Percentiles rank a stretch among this genome's conserved stretches.
phyloP scores from a whole-genome alignment of 2,888 invertebrate species.

The Clostera curtula region DNA sequence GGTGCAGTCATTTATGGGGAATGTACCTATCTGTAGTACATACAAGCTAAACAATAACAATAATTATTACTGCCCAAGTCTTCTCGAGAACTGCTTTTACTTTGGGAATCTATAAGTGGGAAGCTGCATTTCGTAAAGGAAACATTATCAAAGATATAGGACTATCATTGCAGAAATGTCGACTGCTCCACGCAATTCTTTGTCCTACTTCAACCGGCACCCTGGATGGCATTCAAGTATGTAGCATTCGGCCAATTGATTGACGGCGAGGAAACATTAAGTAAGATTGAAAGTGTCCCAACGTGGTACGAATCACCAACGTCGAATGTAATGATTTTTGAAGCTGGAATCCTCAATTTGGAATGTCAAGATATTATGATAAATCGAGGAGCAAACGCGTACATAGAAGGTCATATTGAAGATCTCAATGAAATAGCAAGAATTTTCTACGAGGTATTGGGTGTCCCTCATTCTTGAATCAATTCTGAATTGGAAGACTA shows the following conservation, averaged over 20 bases:
- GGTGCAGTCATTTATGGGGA: too few relatives aligned
- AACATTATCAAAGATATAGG: too few relatives aligned
- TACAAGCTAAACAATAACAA: too few relatives aligned
- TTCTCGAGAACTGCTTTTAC: too few relatives aligned
- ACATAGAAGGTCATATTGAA: slow-evolving; percentile 50
- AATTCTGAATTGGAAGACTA: slow-evolving; percentile 1
- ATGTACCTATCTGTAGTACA: too few relatives aligned
- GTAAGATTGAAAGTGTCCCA: slow-evolving; percentile 75
- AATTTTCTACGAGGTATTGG: slow-evolving; percentile 41
- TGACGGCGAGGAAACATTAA: slow-evolving; percentile 77
- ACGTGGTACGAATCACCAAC: slow-evolving; percentile 78
- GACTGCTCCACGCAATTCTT: slow-evolving; percentile 83
- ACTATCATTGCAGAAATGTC: slow-evolving; percentile 68
- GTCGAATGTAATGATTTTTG: slow-evolving; percentile 33
- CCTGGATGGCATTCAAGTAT: slow-evolving; percentile 82
- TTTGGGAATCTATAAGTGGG: too few relatives aligned
- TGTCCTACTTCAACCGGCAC: slow-evolving; percentile 77
- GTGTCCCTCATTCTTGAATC: too few relatives aligned
- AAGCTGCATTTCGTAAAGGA: too few relatives aligned
- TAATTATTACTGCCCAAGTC: too few relatives aligned
- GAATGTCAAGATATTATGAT: slow-evolving; percentile 49
- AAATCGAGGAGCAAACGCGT: slow-evolving; percentile 42
- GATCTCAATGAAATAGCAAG: slow-evolving; percentile 41
- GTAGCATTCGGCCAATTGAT: slow-evolving; percentile 84
- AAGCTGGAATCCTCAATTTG: slow-evolving; percentile 50